Conservation (phyloP, 2,113 vertebrate genomes). For the Eidolon helvum region DNA sequence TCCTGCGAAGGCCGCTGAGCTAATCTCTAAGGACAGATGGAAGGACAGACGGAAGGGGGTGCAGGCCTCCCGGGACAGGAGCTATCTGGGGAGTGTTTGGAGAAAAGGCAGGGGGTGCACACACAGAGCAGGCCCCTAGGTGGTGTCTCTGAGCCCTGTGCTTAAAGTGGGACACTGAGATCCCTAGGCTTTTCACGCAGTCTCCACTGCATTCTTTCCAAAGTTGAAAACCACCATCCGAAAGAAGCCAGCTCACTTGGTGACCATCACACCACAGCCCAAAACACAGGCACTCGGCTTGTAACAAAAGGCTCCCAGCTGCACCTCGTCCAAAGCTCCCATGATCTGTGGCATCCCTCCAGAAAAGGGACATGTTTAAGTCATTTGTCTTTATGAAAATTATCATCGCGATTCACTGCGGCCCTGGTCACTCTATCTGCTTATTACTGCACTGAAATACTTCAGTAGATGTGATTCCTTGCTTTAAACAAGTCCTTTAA, state of each 20-base stretch:
- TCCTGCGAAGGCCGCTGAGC: not conserved
- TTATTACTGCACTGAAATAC: not conserved
- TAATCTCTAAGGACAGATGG: not conserved
- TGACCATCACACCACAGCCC: not conserved
- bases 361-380: not conserved
- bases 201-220: not conserved
- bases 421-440: not conserved
- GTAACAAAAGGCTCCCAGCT: not conserved
- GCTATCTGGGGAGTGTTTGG: too few species aligned
- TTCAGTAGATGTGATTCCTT: not conserved
- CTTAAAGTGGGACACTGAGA: not conserved
- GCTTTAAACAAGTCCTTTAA: not conserved
- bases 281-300: not conserved
- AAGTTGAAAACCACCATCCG: not conserved
- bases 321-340: not conserved
- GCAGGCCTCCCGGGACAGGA: not conserved
- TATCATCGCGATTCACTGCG: not conserved
- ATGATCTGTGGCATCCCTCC: rapidly evolving
- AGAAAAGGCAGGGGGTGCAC: not conserved
- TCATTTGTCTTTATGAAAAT: not conserved
- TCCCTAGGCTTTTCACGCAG: not conserved
- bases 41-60: too few species aligned
- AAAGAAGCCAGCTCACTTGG: not conserved
- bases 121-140: not conserved
- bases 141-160: not conserved